Evolutionary conservation across 2,113 vertebrate species (phyloP).

Genomic region (Marcusenius ussheri): DNA sequence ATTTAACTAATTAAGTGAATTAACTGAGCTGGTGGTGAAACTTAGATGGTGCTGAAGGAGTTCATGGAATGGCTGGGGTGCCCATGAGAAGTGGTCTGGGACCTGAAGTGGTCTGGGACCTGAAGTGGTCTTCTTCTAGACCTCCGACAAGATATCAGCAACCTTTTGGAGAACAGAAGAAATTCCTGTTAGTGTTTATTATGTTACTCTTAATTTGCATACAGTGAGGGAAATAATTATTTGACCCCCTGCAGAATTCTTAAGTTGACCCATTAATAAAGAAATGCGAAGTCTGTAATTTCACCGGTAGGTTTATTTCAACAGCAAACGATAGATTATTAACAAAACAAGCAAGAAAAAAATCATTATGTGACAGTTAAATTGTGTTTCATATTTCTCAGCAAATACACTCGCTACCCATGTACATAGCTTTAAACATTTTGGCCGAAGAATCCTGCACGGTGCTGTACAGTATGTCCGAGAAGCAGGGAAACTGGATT

Average conservation of each 20-base stretch:
- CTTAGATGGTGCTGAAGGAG: not conserved
- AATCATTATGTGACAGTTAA: not conserved
- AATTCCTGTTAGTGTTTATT: not conserved
- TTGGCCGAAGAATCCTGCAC: not conserved
- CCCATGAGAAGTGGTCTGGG: not conserved
- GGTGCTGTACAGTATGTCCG: not conserved
- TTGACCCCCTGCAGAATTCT: too few species aligned
- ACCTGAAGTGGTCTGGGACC: not conserved
- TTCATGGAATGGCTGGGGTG: not conserved
- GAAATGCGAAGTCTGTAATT: too few species aligned
- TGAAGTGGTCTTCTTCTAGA: not conserved
- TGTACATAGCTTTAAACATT: not conserved
- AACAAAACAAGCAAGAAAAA: not conserved
- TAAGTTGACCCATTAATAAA: too few species aligned
- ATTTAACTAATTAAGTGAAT: not conserved
- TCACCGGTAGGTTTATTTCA: too few species aligned
- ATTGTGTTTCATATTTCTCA: not conserved
- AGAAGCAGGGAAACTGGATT: conserved; percentile 35
- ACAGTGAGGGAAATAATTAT: too few species aligned
- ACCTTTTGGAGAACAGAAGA: not conserved
- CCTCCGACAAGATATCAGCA: not conserved
- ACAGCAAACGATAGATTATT: too few species aligned
- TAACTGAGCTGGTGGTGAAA: not conserved
- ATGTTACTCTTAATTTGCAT: not conserved
- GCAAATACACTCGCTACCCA: not conserved